Evolutionary conservation across 2,797 vertebrate species (phyloP).

Genomic region (Muscicapa striata): DNA sequence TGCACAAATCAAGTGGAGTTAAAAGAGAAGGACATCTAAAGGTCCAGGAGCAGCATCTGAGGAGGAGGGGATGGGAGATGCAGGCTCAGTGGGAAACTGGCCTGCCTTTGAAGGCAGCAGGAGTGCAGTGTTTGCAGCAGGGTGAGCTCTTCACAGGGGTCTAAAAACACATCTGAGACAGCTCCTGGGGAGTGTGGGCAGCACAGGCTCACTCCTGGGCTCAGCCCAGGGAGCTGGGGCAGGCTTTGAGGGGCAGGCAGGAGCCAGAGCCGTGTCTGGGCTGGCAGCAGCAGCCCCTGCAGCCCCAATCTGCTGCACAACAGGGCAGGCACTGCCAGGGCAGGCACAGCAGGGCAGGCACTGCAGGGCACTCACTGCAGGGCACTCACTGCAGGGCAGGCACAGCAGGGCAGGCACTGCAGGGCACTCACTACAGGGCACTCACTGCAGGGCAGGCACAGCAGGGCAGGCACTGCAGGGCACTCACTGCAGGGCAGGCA

Average conservation of each 20-base stretch:
- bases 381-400: no score
- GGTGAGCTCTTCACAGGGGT: background rate
- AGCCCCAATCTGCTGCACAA: rapidly evolving
- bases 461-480: no score
- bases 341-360: no score
- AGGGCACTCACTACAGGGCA: no score
- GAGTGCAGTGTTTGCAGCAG: background rate
- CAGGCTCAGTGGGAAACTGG: background rate
- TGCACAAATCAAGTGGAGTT: background rate
- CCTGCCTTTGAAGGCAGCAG: background rate
- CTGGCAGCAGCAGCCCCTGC: background rate
- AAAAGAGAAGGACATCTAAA: slow-evolving; percentile 22
- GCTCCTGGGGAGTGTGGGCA: background rate
- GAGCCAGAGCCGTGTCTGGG: rapidly evolving
- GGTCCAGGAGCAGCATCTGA: background rate
- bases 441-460: no score
- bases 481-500: no score
- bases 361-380: no score
- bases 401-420: no score
- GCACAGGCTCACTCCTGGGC: background rate
- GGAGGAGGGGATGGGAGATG: background rate
- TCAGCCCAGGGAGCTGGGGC: background rate
- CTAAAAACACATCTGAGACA: slow-evolving; percentile 25
- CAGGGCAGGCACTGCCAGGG: no score
- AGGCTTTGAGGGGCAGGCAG: background rate